Conservation (phyloP, 2,888 invertebrate species). For the Cantharis rustica region DNA sequence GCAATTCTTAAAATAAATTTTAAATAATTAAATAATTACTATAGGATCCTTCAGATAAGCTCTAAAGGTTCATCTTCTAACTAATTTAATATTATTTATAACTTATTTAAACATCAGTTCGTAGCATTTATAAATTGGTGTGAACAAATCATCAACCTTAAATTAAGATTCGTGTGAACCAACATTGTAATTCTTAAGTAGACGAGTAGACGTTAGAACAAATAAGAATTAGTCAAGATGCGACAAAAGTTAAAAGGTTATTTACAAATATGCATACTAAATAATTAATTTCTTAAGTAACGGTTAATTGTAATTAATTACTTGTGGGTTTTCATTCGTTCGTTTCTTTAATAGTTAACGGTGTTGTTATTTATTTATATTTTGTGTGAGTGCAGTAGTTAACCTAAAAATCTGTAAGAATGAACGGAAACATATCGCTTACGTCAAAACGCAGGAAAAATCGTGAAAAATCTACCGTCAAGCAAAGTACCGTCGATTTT, state of each 20-base stretch:
- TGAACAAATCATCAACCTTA: not conserved
- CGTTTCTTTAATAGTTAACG: not conserved
- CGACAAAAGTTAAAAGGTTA: not conserved
- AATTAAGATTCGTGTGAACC: not conserved
- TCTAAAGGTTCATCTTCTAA: too few species aligned
- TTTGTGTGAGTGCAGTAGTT: not conserved
- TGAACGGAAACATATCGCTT: slow-evolving; percentile 53
- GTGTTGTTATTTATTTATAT: not conserved
- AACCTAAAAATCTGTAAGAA: slow-evolving; percentile 37
- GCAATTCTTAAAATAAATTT: too few species aligned
- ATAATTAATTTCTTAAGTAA: not conserved
- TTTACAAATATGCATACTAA: not conserved
- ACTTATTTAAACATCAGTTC: too few species aligned
- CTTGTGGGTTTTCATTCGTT: not conserved
- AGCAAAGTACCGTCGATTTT: slow-evolving; percentile 39
- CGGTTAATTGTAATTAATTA: not conserved
- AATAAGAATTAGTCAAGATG: not conserved
- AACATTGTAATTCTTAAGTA: not conserved
- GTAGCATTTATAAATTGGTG: not conserved
- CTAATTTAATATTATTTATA: too few species aligned
- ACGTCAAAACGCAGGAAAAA: slow-evolving; percentile 52
- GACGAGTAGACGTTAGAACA: not conserved
- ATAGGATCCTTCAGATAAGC: too few species aligned
- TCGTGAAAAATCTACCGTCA: slow-evolving; percentile 36
- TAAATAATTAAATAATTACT: too few species aligned